phyloP scores from a whole-genome alignment of 2,113 vertebrate species.

The Anser brachyrhynchus region DNA sequence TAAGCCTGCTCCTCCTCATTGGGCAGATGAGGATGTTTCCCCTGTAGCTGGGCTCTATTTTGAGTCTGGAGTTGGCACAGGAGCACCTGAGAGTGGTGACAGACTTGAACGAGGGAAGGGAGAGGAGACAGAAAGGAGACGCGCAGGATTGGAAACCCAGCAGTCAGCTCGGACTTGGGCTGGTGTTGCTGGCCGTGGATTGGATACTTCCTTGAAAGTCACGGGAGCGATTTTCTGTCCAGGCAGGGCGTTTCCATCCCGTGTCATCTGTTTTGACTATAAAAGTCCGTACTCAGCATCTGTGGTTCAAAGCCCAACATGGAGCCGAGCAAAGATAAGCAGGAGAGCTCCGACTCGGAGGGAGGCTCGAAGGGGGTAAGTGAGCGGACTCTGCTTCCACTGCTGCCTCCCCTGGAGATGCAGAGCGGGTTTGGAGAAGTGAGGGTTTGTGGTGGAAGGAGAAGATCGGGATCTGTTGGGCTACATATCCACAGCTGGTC shows the following conservation, averaged over 20 bases:
- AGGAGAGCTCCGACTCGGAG: fast-evolving
- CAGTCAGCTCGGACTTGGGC: fast-evolving
- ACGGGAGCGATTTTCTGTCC: neutral
- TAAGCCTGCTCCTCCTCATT: fast-evolving
- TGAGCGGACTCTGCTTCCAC: fast-evolving
- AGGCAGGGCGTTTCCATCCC: neutral
- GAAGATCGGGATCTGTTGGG: fast-evolving
- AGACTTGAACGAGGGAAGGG: neutral
- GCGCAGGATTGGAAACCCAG: fast-evolving
- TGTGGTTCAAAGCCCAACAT: neutral
- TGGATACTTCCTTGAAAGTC: neutral
- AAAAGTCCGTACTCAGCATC: neutral
- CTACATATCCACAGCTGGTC: fast-evolving
- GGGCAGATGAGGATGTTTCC: neutral
- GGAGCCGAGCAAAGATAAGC: neutral
- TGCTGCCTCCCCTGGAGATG: fast-evolving
- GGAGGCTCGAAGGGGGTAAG: conserved; percentile 54
- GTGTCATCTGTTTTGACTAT: neutral
- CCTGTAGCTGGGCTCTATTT: neutral
- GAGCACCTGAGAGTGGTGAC: fast-evolving
- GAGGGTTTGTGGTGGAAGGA: neutral
- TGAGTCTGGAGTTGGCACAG: neutral
- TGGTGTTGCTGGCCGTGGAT: fast-evolving
- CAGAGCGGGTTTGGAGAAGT: neutral
- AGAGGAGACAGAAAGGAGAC: fast-evolving